These are phyloP conservation scores for Nematolebias whitei DNA, from an alignment of 2,113 vertebrate genomes.

Conservation along the genomic window DNA sequence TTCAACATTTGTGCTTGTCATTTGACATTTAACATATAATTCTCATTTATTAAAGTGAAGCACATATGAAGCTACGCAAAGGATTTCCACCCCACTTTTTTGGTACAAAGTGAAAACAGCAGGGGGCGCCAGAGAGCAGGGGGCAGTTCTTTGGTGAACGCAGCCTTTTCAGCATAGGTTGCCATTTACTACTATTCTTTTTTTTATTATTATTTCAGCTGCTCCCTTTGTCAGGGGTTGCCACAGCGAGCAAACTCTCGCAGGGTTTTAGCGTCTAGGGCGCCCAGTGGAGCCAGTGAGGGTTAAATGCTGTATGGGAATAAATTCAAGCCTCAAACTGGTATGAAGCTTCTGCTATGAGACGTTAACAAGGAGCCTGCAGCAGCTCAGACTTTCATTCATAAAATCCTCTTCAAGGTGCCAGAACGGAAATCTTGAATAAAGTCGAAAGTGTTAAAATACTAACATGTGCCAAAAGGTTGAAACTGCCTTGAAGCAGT, in stretches of 20 bases:
- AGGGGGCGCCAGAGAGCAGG: conserved; percentile 75
- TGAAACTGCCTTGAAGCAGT: too few relatives aligned
- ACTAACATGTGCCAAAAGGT: not conserved
- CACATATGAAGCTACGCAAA: not conserved
- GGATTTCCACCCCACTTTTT: not conserved
- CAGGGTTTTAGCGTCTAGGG: too few relatives aligned
- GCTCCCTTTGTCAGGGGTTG: too few relatives aligned
- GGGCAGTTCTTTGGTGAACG: conserved; percentile 48
- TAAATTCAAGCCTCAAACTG: not conserved
- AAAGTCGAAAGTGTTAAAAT: not conserved
- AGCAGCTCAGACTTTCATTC: not conserved
- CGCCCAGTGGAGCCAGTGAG: too few relatives aligned
- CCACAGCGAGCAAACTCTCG: too few relatives aligned
- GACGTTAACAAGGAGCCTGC: not conserved
- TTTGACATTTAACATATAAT: not conserved
- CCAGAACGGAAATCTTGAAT: not conserved
- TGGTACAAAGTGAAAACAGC: conserved; percentile 60
- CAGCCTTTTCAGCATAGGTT: conserved; percentile 35
- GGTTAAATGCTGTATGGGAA: too few relatives aligned
- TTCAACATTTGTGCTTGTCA: not conserved
- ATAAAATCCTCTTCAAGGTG: not conserved
- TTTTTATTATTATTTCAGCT: too few relatives aligned
- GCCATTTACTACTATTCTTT: conserved; percentile 42
- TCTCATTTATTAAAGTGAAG: not conserved
- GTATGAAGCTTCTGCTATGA: not conserved